Evolutionary conservation across 2,888 invertebrate species (phyloP), one percentile per base, ranked within the genome.

Genomic region (Drosophila merina): DNA sequence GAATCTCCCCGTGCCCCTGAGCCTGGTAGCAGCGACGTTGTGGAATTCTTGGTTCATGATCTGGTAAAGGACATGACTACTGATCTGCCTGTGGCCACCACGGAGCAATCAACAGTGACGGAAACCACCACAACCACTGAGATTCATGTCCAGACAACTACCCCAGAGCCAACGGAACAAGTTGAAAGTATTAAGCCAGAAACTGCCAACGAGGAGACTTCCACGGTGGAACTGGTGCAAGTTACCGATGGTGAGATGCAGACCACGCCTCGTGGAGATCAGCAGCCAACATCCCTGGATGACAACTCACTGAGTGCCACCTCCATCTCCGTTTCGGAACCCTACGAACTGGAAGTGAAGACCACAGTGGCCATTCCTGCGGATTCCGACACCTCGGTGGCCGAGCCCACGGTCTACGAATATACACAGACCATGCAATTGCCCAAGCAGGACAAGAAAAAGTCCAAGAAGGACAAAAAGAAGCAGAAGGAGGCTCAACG

Each of bases 361-460:
- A 95, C 95, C 10, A 93, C 94, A 28, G 94, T 95, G 2, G 93
- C 94, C 72, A 90, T 93, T 12, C 91, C 92, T 8, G 91, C 92
- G 36, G 93, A 94, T 54, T 93, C 93, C 0, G 93, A 94, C 66
- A 66, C 84, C 38, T 89, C 90, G 1, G 64, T 86, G 26, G 75
- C 74, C 5, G 89, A 91, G 52, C 89, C 89, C 0, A 68, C 89
- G 1, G 56, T 91, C 0, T 90, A 87, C 48, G 89, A 91, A 55
- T 90, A 91, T 64, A 89, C 85, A 1, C 87, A 91, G 74, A 89
- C 88, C 2, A 85, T 91, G 64, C 88, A 89, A 63, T 55, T 90
- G 45, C 89, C 90, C 6, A 87, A 89, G 45, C 77, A 60, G 20
- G 79, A 79, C 74, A 87, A 90, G 31, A 93, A 44, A 44, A 44